A percentile compares a stretch with the other conserved stretches of the same genome.
phyloP scores from a whole-genome alignment of 2,888 invertebrate genomes.

The Dolichomitus sp. region DNA sequence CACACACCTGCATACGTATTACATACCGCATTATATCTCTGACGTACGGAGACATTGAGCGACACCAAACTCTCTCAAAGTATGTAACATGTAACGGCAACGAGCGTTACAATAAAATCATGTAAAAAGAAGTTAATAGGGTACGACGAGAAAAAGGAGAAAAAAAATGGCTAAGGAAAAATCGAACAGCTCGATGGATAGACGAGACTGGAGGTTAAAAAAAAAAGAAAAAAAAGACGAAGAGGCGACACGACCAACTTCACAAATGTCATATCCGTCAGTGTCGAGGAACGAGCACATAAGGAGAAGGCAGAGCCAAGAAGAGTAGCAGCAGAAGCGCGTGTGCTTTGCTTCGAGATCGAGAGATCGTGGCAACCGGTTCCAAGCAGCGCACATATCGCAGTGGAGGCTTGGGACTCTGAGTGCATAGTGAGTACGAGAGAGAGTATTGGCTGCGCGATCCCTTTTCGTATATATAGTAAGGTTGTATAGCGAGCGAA shows the following conservation, averaged over 20 bases:
- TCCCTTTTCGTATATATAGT: constrained; percentile 30
- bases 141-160: constrained; percentile 20
- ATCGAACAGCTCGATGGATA: constrained; percentile 24
- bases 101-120: constrained; percentile 45
- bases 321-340: constrained; percentile 47
- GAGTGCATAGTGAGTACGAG: constrained; percentile 26
- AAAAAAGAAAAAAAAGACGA: constrained; percentile 22
- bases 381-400: constrained; percentile 48
- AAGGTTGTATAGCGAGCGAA: not conserved
- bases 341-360: constrained; percentile 52
- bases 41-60: constrained; percentile 33
- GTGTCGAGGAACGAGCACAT: constrained; percentile 73
- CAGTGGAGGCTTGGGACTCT: constrained; percentile 29
- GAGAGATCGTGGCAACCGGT: constrained; percentile 64
- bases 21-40: not conserved
- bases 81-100: constrained; percentile 24
- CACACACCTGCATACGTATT: not conserved
- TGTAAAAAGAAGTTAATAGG: constrained; percentile 46
- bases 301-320: constrained; percentile 34
- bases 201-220: constrained; percentile 23
- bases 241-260: constrained; percentile 74
- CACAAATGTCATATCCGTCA: constrained; percentile 85
- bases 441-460: constrained; percentile 50
- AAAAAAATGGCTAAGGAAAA: constrained; percentile 5
- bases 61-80: constrained; percentile 29